Base-by-base conservation (phyloP, 2,797 vertebrate genomes). In the Euphonia xanthogaster region DNA sequence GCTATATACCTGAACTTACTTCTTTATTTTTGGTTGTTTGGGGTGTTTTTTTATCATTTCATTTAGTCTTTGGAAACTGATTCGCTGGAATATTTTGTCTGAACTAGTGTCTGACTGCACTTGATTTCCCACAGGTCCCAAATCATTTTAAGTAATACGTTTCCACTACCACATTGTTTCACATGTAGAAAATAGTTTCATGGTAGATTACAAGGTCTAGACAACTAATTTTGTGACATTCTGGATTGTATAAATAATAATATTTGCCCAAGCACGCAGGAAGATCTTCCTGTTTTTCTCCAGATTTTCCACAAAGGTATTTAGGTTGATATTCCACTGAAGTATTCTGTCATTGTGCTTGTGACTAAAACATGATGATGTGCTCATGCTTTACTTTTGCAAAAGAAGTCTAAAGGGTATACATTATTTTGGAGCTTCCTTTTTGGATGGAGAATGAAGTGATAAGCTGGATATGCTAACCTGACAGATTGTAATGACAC, bases 1-100 rank as follows among this genome's bases (percentile, higher is more conserved):
- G 3, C 18, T 58, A 1, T 62, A 9, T 51, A 60, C 71, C 14
- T 45, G 4, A 68, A n/a, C 6, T 35, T 50, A 30, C 0, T 19
- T 20, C 18, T 22, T 31, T 35, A 6, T 2, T 12, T 73, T 40
- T 37, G 3, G 10, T 27, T 28, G 10, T 62, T 44, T 28, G 7
- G 11, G 9, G 3, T 53, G 1, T 12, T 12, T 13, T 14, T 31
- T 37, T 24, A 4, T 8, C 10, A 16, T 39, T 84, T 31, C 1
- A 3, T 44, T 31, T 73, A 0, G 1, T 76, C 12, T 57, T 51
- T 78, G 54, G 37, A 60, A 68, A 13, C 27, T 48, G 11, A 53
- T 50, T 84, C 4, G 5, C 10, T 14, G 14, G 2, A 45, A 10
- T 63, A 12, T 71, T 68, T 86, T 3, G 0, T 78, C 30, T 67